Evolutionary conservation across 2,888 invertebrate genomes (phyloP).

Genomic region (Gibbula magus): DNA sequence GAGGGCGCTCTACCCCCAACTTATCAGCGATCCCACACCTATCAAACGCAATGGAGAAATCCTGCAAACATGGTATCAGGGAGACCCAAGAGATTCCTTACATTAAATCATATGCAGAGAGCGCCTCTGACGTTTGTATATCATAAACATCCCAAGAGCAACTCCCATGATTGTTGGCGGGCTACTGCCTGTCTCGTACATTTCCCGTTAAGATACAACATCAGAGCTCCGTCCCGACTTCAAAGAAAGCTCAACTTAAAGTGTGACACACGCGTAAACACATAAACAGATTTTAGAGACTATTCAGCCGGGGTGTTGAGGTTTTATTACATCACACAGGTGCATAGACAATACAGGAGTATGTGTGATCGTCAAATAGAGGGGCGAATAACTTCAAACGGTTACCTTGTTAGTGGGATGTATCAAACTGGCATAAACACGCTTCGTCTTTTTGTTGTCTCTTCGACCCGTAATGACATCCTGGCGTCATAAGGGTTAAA

Average conservation of each 20-base stretch:
- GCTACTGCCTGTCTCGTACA: slow-evolving; percentile 8
- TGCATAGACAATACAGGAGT: neutral
- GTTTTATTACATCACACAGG: slow-evolving; percentile 15
- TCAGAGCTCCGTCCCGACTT: neutral
- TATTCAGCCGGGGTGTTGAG: neutral
- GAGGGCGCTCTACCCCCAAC: neutral
- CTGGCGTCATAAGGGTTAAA: no score
- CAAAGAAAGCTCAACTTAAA: neutral
- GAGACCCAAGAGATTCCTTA: neutral
- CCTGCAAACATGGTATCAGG: neutral
- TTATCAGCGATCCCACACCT: slow-evolving; percentile 10
- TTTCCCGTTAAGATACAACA: slow-evolving; percentile 21
- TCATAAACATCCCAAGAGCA: slow-evolving; percentile 9
- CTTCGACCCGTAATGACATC: no score
- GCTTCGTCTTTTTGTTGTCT: no score
- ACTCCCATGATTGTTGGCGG: neutral
- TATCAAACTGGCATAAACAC: no score
- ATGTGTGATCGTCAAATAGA: no score
- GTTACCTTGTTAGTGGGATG: no score
- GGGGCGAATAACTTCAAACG: no score
- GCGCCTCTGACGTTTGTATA: neutral
- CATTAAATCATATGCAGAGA: slow-evolving; percentile 11
- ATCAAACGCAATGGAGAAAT: neutral
- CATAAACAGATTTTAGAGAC: slow-evolving; percentile 18
- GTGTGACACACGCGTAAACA: neutral